Evolutionary conservation across 2,797 vertebrate species (phyloP).

Genomic region (Oreochromis mossambicus): DNA sequence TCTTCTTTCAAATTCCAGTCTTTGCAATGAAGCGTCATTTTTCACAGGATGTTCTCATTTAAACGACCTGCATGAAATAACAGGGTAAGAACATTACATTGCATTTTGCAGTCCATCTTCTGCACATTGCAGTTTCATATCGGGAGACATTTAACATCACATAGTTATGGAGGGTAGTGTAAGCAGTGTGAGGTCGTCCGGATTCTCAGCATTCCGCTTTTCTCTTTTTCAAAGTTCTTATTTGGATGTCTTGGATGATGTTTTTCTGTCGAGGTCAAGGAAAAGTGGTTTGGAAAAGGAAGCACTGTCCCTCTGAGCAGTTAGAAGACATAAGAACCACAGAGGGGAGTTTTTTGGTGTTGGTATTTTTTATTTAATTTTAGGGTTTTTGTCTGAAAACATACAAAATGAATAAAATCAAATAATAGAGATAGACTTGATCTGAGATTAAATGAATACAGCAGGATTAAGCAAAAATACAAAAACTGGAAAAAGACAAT

Average conservation of each 20-base stretch:
- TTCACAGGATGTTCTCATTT: not conserved
- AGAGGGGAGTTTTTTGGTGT: not conserved
- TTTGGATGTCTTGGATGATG: not conserved
- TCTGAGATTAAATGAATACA: not conserved
- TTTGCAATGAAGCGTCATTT: not conserved
- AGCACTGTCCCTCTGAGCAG: not conserved
- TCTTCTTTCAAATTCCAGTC: not conserved
- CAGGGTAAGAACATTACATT: not conserved
- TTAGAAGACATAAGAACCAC: not conserved
- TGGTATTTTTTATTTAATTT: not conserved
- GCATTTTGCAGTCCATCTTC: not conserved
- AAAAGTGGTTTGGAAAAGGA: not conserved
- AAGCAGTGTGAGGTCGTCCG: not conserved
- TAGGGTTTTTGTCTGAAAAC: not conserved
- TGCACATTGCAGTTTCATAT: not conserved
- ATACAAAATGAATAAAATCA: not conserved
- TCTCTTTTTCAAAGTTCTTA: not conserved
- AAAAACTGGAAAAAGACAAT: not conserved
- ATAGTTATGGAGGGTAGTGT: not conserved
- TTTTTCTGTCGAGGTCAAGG: not conserved
- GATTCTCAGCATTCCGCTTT: not conserved
- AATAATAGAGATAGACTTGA: not conserved
- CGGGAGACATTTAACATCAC: not conserved
- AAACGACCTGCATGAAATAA: not conserved
- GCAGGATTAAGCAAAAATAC: not conserved